Evolutionary conservation across 2,113 vertebrate genomes (phyloP).

Genomic region (Etheostoma cragini): DNA sequence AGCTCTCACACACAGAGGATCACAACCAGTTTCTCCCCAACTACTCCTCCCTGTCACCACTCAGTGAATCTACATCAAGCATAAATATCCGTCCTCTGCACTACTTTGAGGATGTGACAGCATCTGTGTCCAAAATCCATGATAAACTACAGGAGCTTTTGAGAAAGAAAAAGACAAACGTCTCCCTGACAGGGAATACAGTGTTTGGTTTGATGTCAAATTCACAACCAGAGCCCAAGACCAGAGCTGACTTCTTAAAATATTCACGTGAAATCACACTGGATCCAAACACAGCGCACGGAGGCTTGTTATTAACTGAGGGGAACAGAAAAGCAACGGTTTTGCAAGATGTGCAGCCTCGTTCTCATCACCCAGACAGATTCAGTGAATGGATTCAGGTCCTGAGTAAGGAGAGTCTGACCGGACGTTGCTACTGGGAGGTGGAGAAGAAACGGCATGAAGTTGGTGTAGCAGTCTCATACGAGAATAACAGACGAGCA

Average conservation of each 20-base stretch:
- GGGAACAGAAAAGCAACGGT: background rate
- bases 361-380: background rate
- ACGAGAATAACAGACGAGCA: background rate
- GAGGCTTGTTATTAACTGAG: background rate
- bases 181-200: background rate
- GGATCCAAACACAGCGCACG: slow-evolving; percentile 18
- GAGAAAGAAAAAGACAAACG: background rate
- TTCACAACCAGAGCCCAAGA: background rate
- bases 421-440: slow-evolving; percentile 21
- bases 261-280: background rate
- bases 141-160: background rate
- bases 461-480: background rate
- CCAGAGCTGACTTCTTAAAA: slow-evolving; percentile 5
- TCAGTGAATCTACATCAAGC: background rate
- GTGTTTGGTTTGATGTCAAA: background rate
- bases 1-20: background rate
- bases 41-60: background rate
- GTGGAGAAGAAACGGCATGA: background rate
- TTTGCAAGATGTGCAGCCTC: background rate
- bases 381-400: background rate
- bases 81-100: no score
- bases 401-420: slow-evolving; percentile 27
- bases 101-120: background rate
- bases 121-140: background rate
- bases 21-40: background rate